Conservation (phyloP, 2,113 vertebrate genomes). For the Sterna hirundo region DNA sequence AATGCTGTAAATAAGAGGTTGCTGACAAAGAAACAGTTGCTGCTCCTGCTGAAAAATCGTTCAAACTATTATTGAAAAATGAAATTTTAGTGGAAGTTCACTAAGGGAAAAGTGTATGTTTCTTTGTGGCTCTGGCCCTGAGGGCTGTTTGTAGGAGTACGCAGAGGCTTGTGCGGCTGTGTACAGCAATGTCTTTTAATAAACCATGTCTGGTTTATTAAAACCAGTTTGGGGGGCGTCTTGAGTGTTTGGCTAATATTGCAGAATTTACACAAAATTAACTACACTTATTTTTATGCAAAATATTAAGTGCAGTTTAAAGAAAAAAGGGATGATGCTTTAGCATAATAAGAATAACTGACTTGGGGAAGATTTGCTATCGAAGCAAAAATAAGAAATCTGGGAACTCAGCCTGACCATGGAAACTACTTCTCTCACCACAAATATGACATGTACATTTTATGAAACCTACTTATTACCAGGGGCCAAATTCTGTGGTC, state of each 20-base stretch:
- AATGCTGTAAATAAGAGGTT: not conserved
- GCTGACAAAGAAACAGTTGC: not conserved
- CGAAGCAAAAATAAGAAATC: slow-evolving; percentile 69
- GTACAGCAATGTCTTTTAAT: not conserved
- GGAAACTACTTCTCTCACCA: slow-evolving; percentile 77
- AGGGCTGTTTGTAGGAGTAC: not conserved
- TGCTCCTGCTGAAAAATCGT: not conserved
- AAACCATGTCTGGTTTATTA: not conserved
- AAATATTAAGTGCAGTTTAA: not conserved
- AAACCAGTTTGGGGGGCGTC: not conserved
- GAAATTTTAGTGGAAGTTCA: not conserved
- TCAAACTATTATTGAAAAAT: not conserved
- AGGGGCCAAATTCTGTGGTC: slow-evolving; percentile 52
- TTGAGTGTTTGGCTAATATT: not conserved
- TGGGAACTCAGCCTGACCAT: slow-evolving; percentile 68
- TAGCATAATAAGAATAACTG: slow-evolving; percentile 43
- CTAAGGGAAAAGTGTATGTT: not conserved
- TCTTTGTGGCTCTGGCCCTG: not conserved
- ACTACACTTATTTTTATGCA: not conserved
- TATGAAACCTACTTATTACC: slow-evolving; percentile 58
- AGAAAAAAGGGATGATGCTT: not conserved
- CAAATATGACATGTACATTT: slow-evolving; percentile 73
- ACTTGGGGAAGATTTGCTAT: slow-evolving; percentile 62
- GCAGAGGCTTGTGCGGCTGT: not conserved
- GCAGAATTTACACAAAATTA: not conserved